These are phyloP conservation scores for Aramus guarauna DNA, from an alignment of 2,113 vertebrate species.

Conservation along the genomic window DNA sequence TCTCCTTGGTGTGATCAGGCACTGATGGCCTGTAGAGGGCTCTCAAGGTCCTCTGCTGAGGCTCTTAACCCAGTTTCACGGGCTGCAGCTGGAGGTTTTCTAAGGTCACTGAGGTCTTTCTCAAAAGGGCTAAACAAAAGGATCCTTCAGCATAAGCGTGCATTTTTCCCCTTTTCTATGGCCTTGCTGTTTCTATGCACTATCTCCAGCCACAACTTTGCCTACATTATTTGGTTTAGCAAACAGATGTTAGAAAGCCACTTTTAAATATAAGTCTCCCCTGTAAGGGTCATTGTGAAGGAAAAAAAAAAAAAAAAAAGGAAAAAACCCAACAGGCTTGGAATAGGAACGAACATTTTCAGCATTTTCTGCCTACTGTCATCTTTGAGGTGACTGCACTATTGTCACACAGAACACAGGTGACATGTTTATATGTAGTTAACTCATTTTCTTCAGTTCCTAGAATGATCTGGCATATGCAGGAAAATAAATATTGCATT, in stretches of 20 bases:
- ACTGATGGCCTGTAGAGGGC: conserved; percentile 77
- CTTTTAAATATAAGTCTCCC: background rate
- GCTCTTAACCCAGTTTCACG: conserved; percentile 33
- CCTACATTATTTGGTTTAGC: conserved; percentile 28
- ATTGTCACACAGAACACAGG: background rate
- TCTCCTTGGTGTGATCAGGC: background rate
- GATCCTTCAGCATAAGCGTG: conserved; percentile 67
- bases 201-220: conserved; percentile 41
- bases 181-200: conserved; percentile 30
- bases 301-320: background rate
- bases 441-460: background rate
- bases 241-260: conserved; percentile 37
- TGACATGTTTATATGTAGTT: background rate
- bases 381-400: background rate
- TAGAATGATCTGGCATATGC: background rate
- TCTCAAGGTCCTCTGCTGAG: conserved; percentile 66
- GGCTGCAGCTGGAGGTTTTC: conserved; percentile 80
- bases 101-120: conserved; percentile 85
- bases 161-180: background rate
- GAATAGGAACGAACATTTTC: background rate
- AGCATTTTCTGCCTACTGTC: background rate
- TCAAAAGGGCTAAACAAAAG: conserved; percentile 76
- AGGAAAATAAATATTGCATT: background rate
- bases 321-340: background rate
- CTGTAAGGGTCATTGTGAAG: background rate